phyloP scores from a whole-genome alignment of 2,888 invertebrate species.

The Odiellus spinosus region DNA sequence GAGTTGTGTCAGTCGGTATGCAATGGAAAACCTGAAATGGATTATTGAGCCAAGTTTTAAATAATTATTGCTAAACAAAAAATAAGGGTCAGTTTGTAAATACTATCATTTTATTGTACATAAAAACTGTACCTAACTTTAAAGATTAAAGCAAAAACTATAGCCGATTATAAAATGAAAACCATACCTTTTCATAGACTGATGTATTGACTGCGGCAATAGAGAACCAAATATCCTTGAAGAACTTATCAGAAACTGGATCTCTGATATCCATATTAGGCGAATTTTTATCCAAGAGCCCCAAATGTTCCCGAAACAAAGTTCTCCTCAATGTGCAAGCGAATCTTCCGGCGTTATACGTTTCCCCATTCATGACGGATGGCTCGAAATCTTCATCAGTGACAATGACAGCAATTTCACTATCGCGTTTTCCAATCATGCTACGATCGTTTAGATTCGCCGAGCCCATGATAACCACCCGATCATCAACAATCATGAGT shows the following conservation, averaged over 20 bases:
- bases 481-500: constrained; percentile 84
- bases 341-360: constrained; percentile 67
- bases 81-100: not conserved
- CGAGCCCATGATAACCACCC: constrained; percentile 77
- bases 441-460: constrained; percentile 97
- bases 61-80: not conserved
- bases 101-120: not conserved
- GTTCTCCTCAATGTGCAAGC: constrained; percentile 68
- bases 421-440: constrained; percentile 81
- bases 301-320: constrained; percentile 80
- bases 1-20: constrained; percentile 67
- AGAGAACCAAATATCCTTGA: constrained; percentile 62
- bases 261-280: constrained; percentile 47
- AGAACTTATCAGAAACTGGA: constrained; percentile 65
- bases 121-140: not conserved
- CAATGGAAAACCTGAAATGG: constrained; percentile 59
- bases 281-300: constrained; percentile 40
- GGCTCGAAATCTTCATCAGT: constrained; percentile 50
- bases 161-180: not conserved
- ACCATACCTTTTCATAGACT: constrained; percentile 60
- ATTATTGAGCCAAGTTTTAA: constrained; percentile 5
- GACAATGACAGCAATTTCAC: constrained; percentile 76
- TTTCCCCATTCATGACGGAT: constrained; percentile 62
- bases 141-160: constrained; percentile 4
- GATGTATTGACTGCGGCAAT: constrained; percentile 68